Base-by-base conservation (phyloP, 2,888 invertebrate species). In the Vandiemenella viatica region DNA sequence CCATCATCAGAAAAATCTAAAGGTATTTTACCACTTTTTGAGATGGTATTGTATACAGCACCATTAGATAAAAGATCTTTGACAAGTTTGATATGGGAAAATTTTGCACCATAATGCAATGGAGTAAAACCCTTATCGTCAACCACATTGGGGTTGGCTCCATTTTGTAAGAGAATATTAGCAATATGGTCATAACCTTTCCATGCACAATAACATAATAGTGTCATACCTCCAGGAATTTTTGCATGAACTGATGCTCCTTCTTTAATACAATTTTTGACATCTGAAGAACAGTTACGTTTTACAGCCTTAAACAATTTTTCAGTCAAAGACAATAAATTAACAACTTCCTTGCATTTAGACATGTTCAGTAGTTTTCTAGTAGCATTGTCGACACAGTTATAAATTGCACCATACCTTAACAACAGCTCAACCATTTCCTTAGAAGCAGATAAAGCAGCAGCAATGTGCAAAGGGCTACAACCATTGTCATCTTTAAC, bases 21-120 rank as follows among this genome's bases (percentile, higher is more conserved):
- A n/a, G 43, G 43, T 15, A 20, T 43, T 43, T 43, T 43, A n/a
- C 19, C 45, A 18, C 15, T 44, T 18, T 53, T 48, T 38, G 51
- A 50, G 16, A 48, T 8, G 38, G 50, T 41, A 45, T 56, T 47
- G 37, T 53, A 55, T 18, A 55, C 43, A 37, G 55, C 56, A 44
- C 56, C 41, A 41, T 46, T 13, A 13, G 18, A 17, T 19, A 40
- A 18, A 16, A 37, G 15, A 46, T 4, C n/a, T 41, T 41, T 41
- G 3, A 41, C 41, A 37, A 46, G 17, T 15, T 45, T 41, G 18
- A 20, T 7, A 41, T 46, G 46, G 8, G 20, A 21, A n/a, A 20
- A 23, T n/a, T 37, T 23, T 10, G 45, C 45, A 17, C 43, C 46
- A 20, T 41, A 40, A 41, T 46, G 46, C 21, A 46, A 17, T 43